Evolutionary conservation across 2,888 invertebrate genomes (phyloP).

Genomic region (Pachliopta kotzebuea): DNA sequence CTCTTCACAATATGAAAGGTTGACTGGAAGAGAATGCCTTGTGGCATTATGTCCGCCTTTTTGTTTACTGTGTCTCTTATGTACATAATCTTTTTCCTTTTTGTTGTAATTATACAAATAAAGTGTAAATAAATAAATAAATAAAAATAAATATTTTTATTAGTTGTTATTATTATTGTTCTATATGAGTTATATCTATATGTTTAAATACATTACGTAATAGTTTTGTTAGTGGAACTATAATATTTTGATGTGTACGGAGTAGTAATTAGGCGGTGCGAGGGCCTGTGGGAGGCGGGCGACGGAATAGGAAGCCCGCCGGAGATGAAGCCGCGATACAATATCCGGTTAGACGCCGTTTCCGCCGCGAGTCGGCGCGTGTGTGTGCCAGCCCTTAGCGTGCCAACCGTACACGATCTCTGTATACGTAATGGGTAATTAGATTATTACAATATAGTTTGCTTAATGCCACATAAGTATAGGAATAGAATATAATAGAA

Average conservation of each 20-base stretch:
- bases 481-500: too few species aligned
- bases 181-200: neutral
- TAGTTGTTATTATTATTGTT: too few species aligned
- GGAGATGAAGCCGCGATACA: slow-evolving; percentile 81
- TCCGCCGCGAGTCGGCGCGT: slow-evolving; percentile 72
- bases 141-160: too few species aligned
- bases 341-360: slow-evolving; percentile 80
- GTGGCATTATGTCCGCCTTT: too few species aligned
- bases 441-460: slow-evolving; percentile 1
- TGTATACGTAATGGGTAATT: slow-evolving; percentile 5
- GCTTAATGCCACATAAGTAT: neutral
- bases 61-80: too few species aligned
- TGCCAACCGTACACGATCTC: neutral
- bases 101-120: too few species aligned
- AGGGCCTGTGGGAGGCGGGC: slow-evolving; percentile 54
- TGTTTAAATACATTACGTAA: neutral
- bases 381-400: slow-evolving; percentile 58
- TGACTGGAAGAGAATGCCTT: too few species aligned
- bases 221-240: neutral
- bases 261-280: slow-evolving; percentile 75
- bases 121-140: too few species aligned
- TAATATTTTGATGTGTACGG: slow-evolving; percentile 22
- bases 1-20: too few species aligned
- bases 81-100: too few species aligned
- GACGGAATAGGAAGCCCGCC: slow-evolving; percentile 75